Evolutionary conservation across 2,797 vertebrate genomes (phyloP), one percentile per base, ranked within the genome.

Genomic region (Poliocrania exsul): DNA sequence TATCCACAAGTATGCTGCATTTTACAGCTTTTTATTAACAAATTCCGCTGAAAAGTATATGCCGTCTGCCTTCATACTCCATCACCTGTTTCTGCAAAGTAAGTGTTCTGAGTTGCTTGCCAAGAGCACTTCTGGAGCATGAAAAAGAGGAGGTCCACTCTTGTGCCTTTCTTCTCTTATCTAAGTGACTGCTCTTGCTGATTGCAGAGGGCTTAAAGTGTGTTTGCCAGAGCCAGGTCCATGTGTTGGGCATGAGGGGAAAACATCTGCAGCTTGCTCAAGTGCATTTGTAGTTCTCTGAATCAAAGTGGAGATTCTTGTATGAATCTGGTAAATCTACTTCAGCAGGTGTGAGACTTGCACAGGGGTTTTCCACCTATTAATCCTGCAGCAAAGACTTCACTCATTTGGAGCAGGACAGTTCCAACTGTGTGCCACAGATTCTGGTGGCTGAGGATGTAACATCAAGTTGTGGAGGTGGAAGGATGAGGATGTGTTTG

Each of bases 401-500:
- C 11, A 20, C 6, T 25, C 13, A 61, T 16, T 42, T 67, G 28
- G n/a, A 60, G n/a, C 21, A 40, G 0, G 0, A 37, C 28, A 13
- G 0, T 67, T 80, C 4, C 13, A 16, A 44, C 21, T 5, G 16
- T 24, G 29, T 57, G 31, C 35, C n/a, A 38, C 29, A 11, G 64
- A 1, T 38, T 38, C 49, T 26, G 29, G 12, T 60, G 33, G 50
- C 50, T 69, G 50, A 33, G 50, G n/a, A 18, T 46, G 11, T 64
- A 33, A 13, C 9, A 3, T 20, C 20, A 31, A 40, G 24, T 4
- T 56, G 66, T 0, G 3, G 64, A 84, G 54, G 49, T 0, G 0
- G 61, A 51, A 73, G 61, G 50, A 33, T 29, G 18, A 64, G 38
- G 33, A 11, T 54, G 38, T 71, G 26, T 58, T 77, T 54, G 20